Conservation (phyloP, 2,113 vertebrate species). For the Macaca mulatta region DNA sequence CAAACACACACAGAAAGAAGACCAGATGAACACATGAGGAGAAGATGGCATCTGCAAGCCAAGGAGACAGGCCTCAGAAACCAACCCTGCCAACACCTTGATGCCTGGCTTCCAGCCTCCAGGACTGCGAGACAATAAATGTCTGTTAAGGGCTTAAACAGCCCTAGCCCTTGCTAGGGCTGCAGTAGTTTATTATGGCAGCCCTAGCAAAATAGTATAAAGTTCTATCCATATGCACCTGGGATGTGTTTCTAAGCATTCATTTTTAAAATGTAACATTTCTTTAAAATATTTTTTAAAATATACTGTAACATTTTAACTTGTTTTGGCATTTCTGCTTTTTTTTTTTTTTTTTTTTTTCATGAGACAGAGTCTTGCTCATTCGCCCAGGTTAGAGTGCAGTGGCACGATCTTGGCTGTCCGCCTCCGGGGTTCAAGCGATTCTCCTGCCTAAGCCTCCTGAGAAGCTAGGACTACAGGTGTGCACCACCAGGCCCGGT, state of each 20-base stretch:
- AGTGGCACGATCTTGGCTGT: too few relatives aligned
- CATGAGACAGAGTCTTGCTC: too few relatives aligned
- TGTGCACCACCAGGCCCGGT: too few relatives aligned
- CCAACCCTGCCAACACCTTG: not conserved
- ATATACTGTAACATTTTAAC: not conserved
- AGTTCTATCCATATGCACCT: not conserved
- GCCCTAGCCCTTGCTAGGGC: too few relatives aligned
- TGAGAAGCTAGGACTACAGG: too few relatives aligned
- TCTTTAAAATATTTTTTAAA: not conserved
- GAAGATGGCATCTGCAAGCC: not conserved
- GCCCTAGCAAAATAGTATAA: not conserved
- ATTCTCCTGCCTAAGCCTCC: too few relatives aligned
- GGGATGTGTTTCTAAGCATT: not conserved
- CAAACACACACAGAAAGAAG: not conserved
- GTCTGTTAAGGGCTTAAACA: not conserved
- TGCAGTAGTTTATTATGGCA: not conserved
- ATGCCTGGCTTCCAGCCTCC: not conserved
- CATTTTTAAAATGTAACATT: not conserved
- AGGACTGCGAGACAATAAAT: not conserved
- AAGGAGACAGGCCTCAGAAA: not conserved
- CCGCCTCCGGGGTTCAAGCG: too few relatives aligned
- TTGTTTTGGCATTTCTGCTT: not conserved
- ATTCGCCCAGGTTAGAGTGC: too few relatives aligned
- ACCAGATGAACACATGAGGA: fast-evolving
- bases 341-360: too few relatives aligned